phyloP scores from a whole-genome alignment of 2,888 invertebrate species.

The Tryphoninae sp. region DNA sequence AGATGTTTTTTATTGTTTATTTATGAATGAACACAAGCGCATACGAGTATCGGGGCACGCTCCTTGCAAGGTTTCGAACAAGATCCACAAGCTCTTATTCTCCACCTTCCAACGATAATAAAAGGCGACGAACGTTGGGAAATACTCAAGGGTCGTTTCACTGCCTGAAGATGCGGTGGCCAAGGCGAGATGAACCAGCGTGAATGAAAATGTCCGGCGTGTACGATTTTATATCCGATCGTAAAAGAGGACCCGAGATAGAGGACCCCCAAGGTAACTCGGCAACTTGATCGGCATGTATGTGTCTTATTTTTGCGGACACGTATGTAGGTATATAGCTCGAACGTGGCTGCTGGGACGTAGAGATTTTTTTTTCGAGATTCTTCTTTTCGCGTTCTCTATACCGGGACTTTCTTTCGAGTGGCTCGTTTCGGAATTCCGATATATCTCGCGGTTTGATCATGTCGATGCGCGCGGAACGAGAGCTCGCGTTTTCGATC shows the following conservation, averaged over 20 bases:
- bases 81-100: neutral
- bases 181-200: slow-evolving; percentile 40
- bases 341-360: neutral
- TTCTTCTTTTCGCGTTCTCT: neutral
- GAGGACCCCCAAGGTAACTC: slow-evolving; percentile 51
- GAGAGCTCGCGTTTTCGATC: slow-evolving; percentile 52
- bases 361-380: neutral
- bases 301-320: slow-evolving; percentile 33
- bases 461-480: slow-evolving; percentile 34
- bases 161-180: slow-evolving; percentile 31
- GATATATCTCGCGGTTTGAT: slow-evolving; percentile 24
- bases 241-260: slow-evolving; percentile 54
- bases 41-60: slow-evolving; percentile 15
- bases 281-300: slow-evolving; percentile 44
- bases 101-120: slow-evolving; percentile 40
- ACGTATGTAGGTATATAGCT: neutral
- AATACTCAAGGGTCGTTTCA: slow-evolving; percentile 56
- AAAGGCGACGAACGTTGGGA: slow-evolving; percentile 51
- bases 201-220: slow-evolving; percentile 62
- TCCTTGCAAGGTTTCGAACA: slow-evolving; percentile 25
- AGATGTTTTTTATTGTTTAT: too few relatives aligned
- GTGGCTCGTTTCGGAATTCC: slow-evolving; percentile 23
- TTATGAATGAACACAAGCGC: too few relatives aligned
- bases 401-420: neutral
- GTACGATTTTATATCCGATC: slow-evolving; percentile 63